phyloP scores from a whole-genome alignment of 53 echinoderm and acorn worm genomes.

The Stichopus horrens region DNA sequence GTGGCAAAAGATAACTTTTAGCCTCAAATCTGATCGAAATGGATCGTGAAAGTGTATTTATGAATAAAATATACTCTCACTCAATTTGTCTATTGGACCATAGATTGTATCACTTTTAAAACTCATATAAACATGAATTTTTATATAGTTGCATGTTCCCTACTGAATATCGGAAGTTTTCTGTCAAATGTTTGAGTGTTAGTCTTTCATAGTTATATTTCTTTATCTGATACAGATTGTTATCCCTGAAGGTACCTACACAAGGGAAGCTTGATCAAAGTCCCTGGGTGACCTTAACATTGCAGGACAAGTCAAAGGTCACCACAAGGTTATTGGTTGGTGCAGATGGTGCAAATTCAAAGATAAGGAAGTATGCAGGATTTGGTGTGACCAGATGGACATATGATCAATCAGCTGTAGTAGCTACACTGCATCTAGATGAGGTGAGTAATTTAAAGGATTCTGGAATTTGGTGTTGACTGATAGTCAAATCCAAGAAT shows the following conservation, averaged over 20 bases:
- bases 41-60: too few species aligned
- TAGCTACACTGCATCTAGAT: slow-evolving; percentile 82
- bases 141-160: too few species aligned
- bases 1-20: too few species aligned
- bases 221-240: not conserved
- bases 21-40: too few species aligned
- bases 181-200: too few species aligned
- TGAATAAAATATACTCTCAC: too few species aligned
- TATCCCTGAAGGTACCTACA: slow-evolving; percentile 54
- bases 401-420: slow-evolving; percentile 92
- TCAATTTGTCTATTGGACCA: too few species aligned
- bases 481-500: not conserved
- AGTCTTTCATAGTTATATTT: not conserved
- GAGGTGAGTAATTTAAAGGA: slow-evolving; percentile 58
- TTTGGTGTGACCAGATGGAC: slow-evolving; percentile 70
- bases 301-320: slow-evolving; percentile 68
- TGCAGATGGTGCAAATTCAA: slow-evolving; percentile 86
- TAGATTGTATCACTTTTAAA: too few species aligned
- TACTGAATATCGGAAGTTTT: too few species aligned
- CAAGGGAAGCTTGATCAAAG: slow-evolving; percentile 63
- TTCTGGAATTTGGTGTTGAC: not conserved
- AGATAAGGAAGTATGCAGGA: slow-evolving; percentile 62
- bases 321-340: slow-evolving; percentile 83
- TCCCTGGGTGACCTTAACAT: slow-evolving; percentile 71
- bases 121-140: too few species aligned